Evolutionary conservation across 2,113 vertebrate genomes (phyloP).

Genomic region (Epinephelus lanceolatus): DNA sequence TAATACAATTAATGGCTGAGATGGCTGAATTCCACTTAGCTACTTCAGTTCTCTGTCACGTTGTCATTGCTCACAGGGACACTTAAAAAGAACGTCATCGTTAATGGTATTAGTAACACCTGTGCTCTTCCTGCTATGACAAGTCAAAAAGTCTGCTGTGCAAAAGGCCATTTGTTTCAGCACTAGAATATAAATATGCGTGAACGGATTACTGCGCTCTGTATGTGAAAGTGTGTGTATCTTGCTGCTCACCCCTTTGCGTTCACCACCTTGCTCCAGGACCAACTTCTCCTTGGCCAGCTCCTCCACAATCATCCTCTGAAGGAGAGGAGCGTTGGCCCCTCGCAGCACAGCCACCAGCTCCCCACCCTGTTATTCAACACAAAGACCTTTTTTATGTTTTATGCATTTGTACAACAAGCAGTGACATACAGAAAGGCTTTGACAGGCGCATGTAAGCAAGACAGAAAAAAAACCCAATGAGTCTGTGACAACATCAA

Average conservation of each 20-base stretch:
- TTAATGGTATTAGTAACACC: slow-evolving; percentile 1
- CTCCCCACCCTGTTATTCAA: slow-evolving; percentile 87
- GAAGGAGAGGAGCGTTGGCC: slow-evolving; percentile 89
- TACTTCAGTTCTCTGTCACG: background rate
- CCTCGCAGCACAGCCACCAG: slow-evolving; percentile 90
- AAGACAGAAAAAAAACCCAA: background rate
- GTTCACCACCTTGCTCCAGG: slow-evolving; percentile 81
- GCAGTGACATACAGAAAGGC: background rate
- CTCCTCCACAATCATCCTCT: slow-evolving; percentile 90
- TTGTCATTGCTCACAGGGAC: background rate
- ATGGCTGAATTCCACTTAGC: background rate
- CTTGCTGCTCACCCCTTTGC: slow-evolving; percentile 82
- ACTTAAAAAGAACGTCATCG: background rate
- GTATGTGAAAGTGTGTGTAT: slow-evolving; percentile 11
- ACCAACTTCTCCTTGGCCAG: slow-evolving; percentile 87
- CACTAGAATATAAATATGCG: background rate
- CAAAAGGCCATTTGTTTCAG: background rate
- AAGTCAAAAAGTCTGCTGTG: background rate
- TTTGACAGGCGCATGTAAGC: background rate
- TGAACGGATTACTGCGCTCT: background rate
- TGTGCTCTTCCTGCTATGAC: background rate
- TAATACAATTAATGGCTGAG: background rate
- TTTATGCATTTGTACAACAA: background rate
- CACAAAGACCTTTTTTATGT: background rate
- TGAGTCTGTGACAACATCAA: background rate